A percentile compares a stretch with the other conserved stretches of the same genome.
These are phyloP conservation scores for Rhopalosiphum maidis DNA, from an alignment of 1,140 invertebrate species.

Conservation along the genomic window DNA sequence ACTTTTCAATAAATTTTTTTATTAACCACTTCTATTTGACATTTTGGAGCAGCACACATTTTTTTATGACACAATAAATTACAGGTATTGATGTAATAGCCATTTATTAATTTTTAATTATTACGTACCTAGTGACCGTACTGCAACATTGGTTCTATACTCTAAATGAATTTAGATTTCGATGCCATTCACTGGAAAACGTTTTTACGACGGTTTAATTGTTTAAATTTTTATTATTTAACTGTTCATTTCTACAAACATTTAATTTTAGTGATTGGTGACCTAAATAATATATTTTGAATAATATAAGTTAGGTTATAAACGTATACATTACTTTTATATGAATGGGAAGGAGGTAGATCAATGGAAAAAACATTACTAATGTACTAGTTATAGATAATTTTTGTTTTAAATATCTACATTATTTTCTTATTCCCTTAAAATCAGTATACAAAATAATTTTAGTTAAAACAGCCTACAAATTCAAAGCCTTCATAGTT, in stretches of 20 bases:
- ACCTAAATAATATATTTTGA: not conserved
- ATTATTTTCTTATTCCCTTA: not conserved
- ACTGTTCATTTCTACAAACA: not conserved
- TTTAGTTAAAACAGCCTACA: too few species aligned
- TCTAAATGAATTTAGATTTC: not conserved
- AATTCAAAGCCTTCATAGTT: too few species aligned
- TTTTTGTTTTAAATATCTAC: not conserved
- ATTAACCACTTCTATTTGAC: not conserved
- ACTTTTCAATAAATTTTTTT: not conserved
- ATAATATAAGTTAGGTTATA: not conserved
- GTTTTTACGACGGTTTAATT: not conserved
- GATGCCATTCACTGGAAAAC: not conserved
- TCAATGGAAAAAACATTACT: not conserved
- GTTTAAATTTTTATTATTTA: slow-evolving; percentile 11
- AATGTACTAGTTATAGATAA: not conserved
- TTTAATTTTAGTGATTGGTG: not conserved
- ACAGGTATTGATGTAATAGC: not conserved
- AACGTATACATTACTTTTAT: not conserved
- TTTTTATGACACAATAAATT: not conserved
- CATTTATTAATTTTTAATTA: not conserved
- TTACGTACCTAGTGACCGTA: not conserved
- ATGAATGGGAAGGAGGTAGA: not conserved
- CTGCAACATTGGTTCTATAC: not conserved
- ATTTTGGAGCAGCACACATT: not conserved
- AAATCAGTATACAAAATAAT: not conserved